phyloP scores from a whole-genome alignment of 2,888 invertebrate genomes.

The Drosophila borealis region DNA sequence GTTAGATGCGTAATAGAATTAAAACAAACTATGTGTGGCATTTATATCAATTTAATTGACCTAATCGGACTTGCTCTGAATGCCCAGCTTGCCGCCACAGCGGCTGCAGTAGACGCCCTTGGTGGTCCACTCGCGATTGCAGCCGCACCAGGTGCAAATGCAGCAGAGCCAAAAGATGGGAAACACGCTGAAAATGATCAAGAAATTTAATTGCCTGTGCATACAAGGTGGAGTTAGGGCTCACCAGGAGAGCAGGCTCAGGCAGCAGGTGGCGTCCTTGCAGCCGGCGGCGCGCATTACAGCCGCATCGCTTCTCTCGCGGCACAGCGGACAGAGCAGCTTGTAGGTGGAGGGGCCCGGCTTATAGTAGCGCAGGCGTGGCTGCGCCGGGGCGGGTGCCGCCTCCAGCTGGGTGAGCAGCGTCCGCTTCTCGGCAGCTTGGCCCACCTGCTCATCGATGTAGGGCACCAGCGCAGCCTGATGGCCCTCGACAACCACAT shows the following conservation, averaged over 20 bases:
- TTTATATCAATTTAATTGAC: conserved; percentile 58
- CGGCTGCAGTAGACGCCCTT: conserved; percentile 80
- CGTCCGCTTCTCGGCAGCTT: conserved; percentile 42
- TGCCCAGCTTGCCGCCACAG: conserved; percentile 81
- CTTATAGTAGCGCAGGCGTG: conserved; percentile 76
- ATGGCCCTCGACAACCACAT: conserved; percentile 73
- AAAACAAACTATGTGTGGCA: conserved; percentile 47
- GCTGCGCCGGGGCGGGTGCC: conserved; percentile 10
- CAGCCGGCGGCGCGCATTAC: conserved; percentile 78
- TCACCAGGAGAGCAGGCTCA: conserved; percentile 82
- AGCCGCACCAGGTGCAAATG: conserved; percentile 80
- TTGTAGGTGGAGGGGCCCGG: conserved; percentile 82
- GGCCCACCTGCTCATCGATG: conserved; percentile 69
- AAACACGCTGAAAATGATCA: conserved; percentile 68
- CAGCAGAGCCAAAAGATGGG: conserved; percentile 82
- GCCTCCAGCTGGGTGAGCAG: conserved; percentile 44
- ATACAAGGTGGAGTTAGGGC: background rate
- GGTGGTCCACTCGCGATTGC: conserved; percentile 80
- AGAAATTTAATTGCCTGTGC: background rate
- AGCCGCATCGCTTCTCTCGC: conserved; percentile 78
- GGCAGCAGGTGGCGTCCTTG: conserved; percentile 76
- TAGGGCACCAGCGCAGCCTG: conserved; percentile 66
- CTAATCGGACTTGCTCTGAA: conserved; percentile 71
- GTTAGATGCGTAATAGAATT: conserved; percentile 75
- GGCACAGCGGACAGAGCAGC: conserved; percentile 82